Evolutionary conservation across 2,888 invertebrate genomes (phyloP), one percentile per base, ranked within the genome.

Genomic region (Nysson spinosus): DNA sequence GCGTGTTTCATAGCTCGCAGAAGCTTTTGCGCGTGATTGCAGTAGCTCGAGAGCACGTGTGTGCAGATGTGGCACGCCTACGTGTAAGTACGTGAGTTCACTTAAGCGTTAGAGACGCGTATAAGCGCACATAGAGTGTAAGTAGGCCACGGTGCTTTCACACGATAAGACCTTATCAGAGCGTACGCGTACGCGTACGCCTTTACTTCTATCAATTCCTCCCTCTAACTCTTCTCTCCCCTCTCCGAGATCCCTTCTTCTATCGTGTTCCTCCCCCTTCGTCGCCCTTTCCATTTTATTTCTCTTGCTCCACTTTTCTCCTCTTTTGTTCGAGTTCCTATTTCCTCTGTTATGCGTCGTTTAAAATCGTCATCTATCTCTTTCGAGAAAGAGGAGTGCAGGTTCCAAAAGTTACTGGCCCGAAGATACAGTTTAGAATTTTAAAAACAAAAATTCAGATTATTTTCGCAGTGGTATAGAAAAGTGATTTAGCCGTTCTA

Each of bases 91-190:
- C 54, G 63, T 47, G 56, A 52, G 74, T 62, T 58, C 63, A 49
- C 63, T 66, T 66, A 54, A 52, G 68, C 72, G 60, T 52, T 58
- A 58, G 63, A 60, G 56, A 54, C 61, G 66, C 65, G 66, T 60
- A 67, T 55, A 68, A 57, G 65, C 58, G 68, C 69, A 69, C 66
- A 63, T 51, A 40, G 47, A 61, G 77, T 78, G 76, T 81, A 85
- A 83, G 84, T 85, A 85, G 85, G 85, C 85, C 85, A 85, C 81
- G 81, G 84, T 83, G 85, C 85, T 85, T 85, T 85, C 85, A 85
- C 84, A 85, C 83, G 85, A 85, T 85, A 85, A 85, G 80, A 77
- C 78, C 80, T 85, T 85, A 85, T 85, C 85, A 80, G 78, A 77
- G 76, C 74, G 72, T 78, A 72, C 80, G 79, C 73, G 57, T 60